Percentiles rank a stretch among this genome's conserved stretches.
phyloP scores from a whole-genome alignment of 2,113 vertebrate species.

The Alouatta palliata region DNA sequence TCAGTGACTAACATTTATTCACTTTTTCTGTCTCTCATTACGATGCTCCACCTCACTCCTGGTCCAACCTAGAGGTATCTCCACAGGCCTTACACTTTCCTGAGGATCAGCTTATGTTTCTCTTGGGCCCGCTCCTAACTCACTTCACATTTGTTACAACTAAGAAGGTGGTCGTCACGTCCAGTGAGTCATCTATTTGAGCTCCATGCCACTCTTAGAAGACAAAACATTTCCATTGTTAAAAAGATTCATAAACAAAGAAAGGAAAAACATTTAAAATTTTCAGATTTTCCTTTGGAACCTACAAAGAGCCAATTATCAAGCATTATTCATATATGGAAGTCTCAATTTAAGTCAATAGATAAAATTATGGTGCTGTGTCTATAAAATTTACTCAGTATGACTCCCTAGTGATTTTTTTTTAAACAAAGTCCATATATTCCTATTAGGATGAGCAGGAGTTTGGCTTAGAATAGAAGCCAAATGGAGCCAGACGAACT shows the following conservation, averaged over 20 bases:
- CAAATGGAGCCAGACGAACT: constrained; percentile 27
- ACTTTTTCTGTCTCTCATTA: constrained; percentile 59
- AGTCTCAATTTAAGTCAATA: constrained; percentile 59
- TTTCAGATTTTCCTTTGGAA: constrained; percentile 74
- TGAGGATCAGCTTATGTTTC: constrained; percentile 48
- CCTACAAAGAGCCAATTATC: constrained; percentile 47
- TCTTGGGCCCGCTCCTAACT: constrained; percentile 52
- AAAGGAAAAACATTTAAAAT: constrained; percentile 51
- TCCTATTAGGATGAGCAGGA: constrained; percentile 33
- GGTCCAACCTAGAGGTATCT: neutral
- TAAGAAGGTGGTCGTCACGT: constrained; percentile 50
- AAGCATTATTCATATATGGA: constrained; percentile 62
- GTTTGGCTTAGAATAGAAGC: constrained; percentile 33
- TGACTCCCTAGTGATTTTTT: constrained; percentile 44
- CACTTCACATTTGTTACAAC: constrained; percentile 51
- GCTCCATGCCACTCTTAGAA: constrained; percentile 53
- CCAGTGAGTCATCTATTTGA: constrained; percentile 65
- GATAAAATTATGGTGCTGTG: constrained; percentile 49
- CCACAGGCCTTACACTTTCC: constrained; percentile 43
- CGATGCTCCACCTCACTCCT: neutral
- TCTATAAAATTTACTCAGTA: constrained; percentile 60
- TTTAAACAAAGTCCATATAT: constrained; percentile 48
- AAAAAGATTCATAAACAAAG: constrained; percentile 63
- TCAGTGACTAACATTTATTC: constrained; percentile 56
- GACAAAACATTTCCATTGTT: constrained; percentile 71